A percentile compares a stretch with the other conserved stretches of the same genome.
phyloP scores from a whole-genome alignment of 2,113 vertebrate species.

The Rostratula benghalensis region DNA sequence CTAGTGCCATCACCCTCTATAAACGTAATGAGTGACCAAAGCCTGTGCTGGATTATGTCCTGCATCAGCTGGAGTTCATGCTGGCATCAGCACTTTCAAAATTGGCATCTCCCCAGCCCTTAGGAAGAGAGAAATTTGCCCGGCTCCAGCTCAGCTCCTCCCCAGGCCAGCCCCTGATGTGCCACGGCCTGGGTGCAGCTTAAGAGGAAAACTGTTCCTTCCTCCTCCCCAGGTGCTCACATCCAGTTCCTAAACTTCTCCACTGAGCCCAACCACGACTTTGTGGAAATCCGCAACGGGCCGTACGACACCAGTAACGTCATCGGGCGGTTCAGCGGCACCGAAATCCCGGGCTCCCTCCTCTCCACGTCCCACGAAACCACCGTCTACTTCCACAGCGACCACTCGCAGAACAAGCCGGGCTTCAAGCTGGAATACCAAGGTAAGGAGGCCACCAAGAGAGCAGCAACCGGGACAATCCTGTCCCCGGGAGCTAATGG shows the following conservation, averaged over 20 bases:
- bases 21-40: not conserved
- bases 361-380: constrained; percentile 95
- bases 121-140: not conserved
- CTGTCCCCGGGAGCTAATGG: not conserved
- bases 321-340: constrained; percentile 92
- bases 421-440: constrained; percentile 97
- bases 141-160: not conserved
- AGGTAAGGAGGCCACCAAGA: constrained; percentile 62
- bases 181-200: not conserved
- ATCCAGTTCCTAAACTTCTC: constrained; percentile 97
- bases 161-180: not conserved
- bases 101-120: not conserved
- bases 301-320: constrained; percentile 91
- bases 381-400: constrained; percentile 94
- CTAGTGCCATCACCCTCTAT: not conserved
- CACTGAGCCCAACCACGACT: constrained; percentile 96
- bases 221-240: constrained; percentile 83
- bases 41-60: not conserved
- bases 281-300: constrained; percentile 93
- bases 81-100: not conserved
- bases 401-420: constrained; percentile 96
- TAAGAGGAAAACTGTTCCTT: not conserved
- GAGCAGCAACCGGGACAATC: not conserved
- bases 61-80: rapidly evolving
- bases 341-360: constrained; percentile 83